These are phyloP conservation scores for Bombus haemorrhoidalis DNA, from an alignment of 1,140 invertebrate genomes.

Conservation along the genomic window DNA sequence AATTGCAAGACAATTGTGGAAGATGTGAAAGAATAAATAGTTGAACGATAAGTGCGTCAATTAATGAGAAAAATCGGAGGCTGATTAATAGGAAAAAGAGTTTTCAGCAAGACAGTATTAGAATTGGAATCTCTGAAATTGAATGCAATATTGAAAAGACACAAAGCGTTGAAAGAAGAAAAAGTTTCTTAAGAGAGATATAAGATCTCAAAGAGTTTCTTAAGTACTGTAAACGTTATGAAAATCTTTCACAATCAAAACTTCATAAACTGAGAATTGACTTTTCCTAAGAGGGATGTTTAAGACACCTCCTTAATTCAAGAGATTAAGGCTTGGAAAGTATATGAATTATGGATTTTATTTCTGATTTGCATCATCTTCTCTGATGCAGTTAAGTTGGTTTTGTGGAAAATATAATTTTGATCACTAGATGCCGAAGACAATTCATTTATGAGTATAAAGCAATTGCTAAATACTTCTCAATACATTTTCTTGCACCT, in stretches of 20 bases:
- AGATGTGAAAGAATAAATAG: too few species aligned
- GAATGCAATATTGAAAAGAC: background rate
- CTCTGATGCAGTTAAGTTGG: background rate
- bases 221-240: background rate
- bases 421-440: background rate
- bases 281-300: background rate
- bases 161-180: background rate
- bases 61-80: too few species aligned
- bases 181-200: background rate
- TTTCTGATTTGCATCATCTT: background rate
- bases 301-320: background rate
- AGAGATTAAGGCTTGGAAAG: background rate
- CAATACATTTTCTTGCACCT: too few species aligned
- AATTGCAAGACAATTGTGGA: too few species aligned
- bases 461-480: too few species aligned
- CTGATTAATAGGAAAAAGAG: too few species aligned
- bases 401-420: background rate
- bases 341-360: constrained; percentile 22
- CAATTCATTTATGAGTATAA: too few species aligned
- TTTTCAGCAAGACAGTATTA: too few species aligned
- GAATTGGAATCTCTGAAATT: background rate
- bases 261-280: background rate
- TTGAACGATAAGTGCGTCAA: too few species aligned
- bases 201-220: background rate
- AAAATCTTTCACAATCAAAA: background rate